These are phyloP conservation scores for Beaufortia kweichowensis DNA, from an alignment of 2,113 vertebrate genomes.

Conservation along the genomic window DNA sequence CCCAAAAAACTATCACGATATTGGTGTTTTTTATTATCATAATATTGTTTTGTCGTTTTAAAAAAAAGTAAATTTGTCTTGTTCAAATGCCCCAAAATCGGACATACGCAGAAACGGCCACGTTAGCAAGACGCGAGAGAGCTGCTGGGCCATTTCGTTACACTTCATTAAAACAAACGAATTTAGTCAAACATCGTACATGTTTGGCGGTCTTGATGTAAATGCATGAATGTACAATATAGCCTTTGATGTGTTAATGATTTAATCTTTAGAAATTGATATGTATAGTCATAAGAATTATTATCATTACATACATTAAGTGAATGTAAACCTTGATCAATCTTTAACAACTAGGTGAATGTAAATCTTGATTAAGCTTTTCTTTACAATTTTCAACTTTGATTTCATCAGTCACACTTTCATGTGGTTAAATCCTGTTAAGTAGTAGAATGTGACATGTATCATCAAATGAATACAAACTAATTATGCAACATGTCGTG, in stretches of 20 bases:
- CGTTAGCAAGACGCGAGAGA: constrained; percentile 20
- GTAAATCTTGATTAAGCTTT: not conserved
- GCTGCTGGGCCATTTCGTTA: constrained; percentile 8
- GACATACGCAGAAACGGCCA: constrained; percentile 26
- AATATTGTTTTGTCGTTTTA: not conserved
- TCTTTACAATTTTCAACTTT: not conserved
- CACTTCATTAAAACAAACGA: not conserved
- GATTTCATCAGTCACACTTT: not conserved
- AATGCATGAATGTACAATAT: not conserved
- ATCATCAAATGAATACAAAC: not conserved
- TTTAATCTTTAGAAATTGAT: not conserved
- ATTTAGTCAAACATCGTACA: not conserved
- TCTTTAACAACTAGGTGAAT: not conserved
- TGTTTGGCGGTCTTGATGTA: not conserved
- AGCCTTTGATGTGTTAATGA: not conserved
- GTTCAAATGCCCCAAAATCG: not conserved
- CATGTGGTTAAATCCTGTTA: not conserved
- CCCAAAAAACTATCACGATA: too few relatives aligned
- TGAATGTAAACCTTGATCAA: too few relatives aligned
- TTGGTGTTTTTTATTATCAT: not conserved
- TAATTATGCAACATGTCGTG: constrained; percentile 7
- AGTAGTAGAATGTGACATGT: not conserved
- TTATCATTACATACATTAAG: too few relatives aligned
- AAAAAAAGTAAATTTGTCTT: constrained; percentile 11
- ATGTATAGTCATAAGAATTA: too few relatives aligned